Conservation (phyloP, 2,888 invertebrate species). For the Rhamphomyia laevipes region DNA sequence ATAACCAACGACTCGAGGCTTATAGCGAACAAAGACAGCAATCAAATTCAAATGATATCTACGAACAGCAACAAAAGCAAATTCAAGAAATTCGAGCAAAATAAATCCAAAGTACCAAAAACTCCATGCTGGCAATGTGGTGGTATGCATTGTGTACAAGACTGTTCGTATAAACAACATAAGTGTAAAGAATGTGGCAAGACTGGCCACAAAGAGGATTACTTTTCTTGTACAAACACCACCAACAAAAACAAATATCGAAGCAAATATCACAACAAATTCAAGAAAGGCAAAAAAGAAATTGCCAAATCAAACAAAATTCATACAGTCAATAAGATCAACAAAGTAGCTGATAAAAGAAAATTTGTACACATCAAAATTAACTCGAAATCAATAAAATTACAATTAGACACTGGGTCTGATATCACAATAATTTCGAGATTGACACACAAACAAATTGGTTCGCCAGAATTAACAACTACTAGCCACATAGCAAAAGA, state of each 20-base stretch:
- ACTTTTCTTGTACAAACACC: no score
- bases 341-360: slow-evolving; percentile 4
- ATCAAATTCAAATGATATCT: slow-evolving; percentile 1
- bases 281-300: no score
- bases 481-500: no score
- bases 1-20: slow-evolving; percentile 5
- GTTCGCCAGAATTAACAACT: no score
- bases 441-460: slow-evolving; percentile 7
- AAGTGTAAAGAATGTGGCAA: slow-evolving; percentile 7
- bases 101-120: no score
- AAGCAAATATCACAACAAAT: no score
- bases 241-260: no score
- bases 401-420: slow-evolving; percentile 12
- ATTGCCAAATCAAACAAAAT: no score
- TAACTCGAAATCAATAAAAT: slow-evolving; percentile 2
- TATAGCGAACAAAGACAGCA: no score
- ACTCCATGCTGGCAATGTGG: slow-evolving; percentile 13
- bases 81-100: no score
- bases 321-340: no score
- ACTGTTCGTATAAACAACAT: slow-evolving; percentile 9
- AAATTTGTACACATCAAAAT: slow-evolving; percentile 9
- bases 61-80: neutral
- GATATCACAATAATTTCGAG: slow-evolving; percentile 11
- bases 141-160: slow-evolving; percentile 9
- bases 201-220: slow-evolving; percentile 11